Conservation (phyloP, 2,113 vertebrate genomes). For the Centropus unirufus region DNA sequence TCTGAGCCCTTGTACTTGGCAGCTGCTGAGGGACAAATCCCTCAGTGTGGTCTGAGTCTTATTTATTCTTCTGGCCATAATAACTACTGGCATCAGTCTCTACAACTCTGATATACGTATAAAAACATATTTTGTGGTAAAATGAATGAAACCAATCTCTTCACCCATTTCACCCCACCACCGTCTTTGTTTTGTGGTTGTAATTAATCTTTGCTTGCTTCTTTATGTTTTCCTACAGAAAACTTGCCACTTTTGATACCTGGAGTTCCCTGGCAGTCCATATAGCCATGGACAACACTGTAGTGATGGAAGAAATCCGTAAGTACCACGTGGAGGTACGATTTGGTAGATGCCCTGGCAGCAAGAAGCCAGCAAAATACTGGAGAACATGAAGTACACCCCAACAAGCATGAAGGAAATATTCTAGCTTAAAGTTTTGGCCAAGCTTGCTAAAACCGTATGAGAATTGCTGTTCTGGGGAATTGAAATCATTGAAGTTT, state of each 20-base stretch:
- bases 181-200: not conserved
- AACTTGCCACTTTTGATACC: constrained; percentile 91
- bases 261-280: constrained; percentile 96
- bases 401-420: not conserved
- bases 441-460: not conserved
- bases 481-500: too few species aligned
- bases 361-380: not conserved
- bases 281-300: constrained; percentile 99
- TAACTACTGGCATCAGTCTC: too few species aligned
- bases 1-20: not conserved
- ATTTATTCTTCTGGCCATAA: too few species aligned
- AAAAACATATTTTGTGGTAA: not conserved
- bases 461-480: not conserved
- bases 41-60: not conserved
- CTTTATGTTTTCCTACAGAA: constrained; percentile 74
- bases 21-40: not conserved
- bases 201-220: not conserved
- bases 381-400: not conserved
- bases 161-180: not conserved
- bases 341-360: not conserved
- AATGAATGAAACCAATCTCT: not conserved
- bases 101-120: not conserved
- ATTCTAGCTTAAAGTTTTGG: not conserved
- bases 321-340: constrained; percentile 66
- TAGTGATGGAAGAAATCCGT: constrained; percentile 97